phyloP scores from a whole-genome alignment of 2,113 vertebrate genomes.

The Xenopus laevis region DNA sequence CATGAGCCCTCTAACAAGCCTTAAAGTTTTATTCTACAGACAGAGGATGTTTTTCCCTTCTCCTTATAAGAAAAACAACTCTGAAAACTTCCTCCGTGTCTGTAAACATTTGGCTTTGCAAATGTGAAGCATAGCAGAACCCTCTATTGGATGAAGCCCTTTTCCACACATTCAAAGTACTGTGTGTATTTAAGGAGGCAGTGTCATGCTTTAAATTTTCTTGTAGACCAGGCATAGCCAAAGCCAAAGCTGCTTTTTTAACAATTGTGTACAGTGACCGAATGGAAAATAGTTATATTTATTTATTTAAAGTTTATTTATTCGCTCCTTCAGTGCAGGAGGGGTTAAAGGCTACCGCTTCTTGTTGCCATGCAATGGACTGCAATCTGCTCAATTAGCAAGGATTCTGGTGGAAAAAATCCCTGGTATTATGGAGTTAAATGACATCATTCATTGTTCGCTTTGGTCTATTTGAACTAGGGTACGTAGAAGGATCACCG shows the following conservation, averaged over 20 bases:
- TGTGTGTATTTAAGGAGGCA: background rate
- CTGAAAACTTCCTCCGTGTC: background rate
- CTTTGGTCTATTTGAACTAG: no score
- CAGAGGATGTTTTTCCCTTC: background rate
- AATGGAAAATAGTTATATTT: conserved; percentile 48
- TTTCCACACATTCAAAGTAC: background rate
- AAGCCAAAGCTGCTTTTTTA: background rate
- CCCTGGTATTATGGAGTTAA: no score
- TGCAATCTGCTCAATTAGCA: background rate
- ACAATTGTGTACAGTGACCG: conserved; percentile 27
- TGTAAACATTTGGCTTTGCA: background rate
- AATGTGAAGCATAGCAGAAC: background rate
- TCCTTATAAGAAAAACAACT: no score
- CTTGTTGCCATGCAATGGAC: conserved; percentile 25
- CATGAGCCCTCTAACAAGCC: background rate
- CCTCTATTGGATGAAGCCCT: background rate
- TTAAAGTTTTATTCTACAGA: background rate
- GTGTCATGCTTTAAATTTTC: no score
- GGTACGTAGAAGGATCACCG: no score
- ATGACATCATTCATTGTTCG: no score
- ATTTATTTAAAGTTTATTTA: conserved; percentile 58
- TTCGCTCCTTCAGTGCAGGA: conserved; percentile 29
- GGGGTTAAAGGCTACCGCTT: background rate
- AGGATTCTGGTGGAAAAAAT: no score
- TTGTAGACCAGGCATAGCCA: no score